These are phyloP conservation scores for Sitta carolinensis DNA, from an alignment of 2,797 vertebrate species.

Conservation along the genomic window DNA sequence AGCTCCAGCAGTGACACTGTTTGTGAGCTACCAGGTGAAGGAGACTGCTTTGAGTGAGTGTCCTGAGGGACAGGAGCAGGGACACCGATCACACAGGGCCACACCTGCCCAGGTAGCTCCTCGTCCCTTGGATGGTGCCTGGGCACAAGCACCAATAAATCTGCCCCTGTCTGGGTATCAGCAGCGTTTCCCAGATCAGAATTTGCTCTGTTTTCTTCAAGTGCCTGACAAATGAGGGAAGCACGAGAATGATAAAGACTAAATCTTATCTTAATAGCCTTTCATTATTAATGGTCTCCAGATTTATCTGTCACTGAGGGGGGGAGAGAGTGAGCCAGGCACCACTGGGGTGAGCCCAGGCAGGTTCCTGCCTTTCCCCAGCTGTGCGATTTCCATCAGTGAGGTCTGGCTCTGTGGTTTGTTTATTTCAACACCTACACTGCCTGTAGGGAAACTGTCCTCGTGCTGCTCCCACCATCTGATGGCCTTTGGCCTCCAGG, in stretches of 20 bases:
- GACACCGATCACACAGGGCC: not conserved
- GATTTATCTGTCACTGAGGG: not conserved
- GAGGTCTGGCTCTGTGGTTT: not conserved
- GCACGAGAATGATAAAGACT: not conserved
- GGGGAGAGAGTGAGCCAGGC: not conserved
- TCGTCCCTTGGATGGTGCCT: not conserved
- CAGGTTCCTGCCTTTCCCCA: not conserved
- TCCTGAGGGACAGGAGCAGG: not conserved
- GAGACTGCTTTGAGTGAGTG: not conserved
- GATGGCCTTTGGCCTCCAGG: not conserved
- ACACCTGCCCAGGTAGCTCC: not conserved
- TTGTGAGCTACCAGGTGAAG: not conserved
- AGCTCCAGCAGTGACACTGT: not conserved
- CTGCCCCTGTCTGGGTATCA: not conserved
- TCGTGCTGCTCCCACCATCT: not conserved
- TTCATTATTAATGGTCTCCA: conserved; percentile 31
- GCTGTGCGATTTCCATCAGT: not conserved
- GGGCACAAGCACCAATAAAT: not conserved
- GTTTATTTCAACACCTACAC: rapidly evolving
- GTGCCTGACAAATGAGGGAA: conserved; percentile 21
- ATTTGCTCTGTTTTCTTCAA: not conserved
- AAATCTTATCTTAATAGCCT: conserved; percentile 41
- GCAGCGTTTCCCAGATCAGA: rapidly evolving
- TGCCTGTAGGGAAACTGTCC: not conserved
- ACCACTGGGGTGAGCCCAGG: not conserved